Percentiles rank a stretch among this genome's conserved stretches.
Conservation (phyloP, 2,113 vertebrate genomes). For the Eulemur rufifrons region DNA sequence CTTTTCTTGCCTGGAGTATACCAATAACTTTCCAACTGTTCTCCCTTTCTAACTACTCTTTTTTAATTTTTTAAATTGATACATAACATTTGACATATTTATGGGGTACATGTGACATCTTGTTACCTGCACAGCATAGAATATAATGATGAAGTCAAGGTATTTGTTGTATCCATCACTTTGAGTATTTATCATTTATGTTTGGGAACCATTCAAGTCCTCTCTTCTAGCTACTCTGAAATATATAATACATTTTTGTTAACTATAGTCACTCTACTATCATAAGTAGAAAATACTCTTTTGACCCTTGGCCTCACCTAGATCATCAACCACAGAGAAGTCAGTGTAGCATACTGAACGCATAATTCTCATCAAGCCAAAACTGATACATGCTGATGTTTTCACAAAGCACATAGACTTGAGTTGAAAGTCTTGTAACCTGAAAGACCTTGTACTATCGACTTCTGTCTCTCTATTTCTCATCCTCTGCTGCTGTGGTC, state of each 20-base stretch:
- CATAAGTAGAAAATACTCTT: background rate
- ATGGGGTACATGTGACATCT: background rate
- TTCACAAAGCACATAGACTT: background rate
- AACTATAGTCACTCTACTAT: background rate
- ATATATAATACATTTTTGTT: background rate
- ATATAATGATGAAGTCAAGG: background rate
- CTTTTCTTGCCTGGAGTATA: background rate
- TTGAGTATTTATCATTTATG: background rate
- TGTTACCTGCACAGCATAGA: background rate
- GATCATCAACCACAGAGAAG: background rate
- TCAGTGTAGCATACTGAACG: rapidly evolving
- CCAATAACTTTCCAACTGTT: background rate
- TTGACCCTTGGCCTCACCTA: background rate
- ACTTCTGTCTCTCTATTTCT: background rate
- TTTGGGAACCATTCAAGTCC: background rate
- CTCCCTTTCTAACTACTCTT: background rate
- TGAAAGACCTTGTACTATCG: background rate
- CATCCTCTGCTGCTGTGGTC: background rate
- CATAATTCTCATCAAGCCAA: background rate
- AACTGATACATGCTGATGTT: background rate
- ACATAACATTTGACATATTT: background rate
- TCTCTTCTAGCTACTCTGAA: background rate
- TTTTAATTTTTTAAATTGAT: background rate
- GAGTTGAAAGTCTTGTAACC: background rate
- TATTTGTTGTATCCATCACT: background rate